Base-by-base conservation (phyloP, 2,113 vertebrate genomes). In the Ochotona princeps region DNA sequence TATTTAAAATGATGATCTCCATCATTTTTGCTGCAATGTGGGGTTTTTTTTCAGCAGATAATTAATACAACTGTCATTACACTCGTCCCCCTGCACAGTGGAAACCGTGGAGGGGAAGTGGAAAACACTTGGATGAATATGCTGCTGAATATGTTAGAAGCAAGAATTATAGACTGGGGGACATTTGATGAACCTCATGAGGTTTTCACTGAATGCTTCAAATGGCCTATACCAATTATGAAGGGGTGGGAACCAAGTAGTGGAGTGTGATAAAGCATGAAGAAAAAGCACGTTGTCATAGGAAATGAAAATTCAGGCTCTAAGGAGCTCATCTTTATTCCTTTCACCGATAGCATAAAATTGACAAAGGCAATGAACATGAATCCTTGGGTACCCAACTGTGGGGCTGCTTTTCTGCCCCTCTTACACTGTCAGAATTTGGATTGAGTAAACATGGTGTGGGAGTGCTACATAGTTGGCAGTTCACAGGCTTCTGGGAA, bases 1-100 rank as follows among this genome's bases (percentile, higher is more conserved):
- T 97, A 97, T 96, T 97, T 97, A 72, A 97, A 98, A 95, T 17
- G 35, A 95, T 92, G 95, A 94, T 96, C 97, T 97, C 61, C 96
- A 28, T 97, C 17, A 94, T 96, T 96, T 97, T 94, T 93, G 72
- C 92, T 90, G 83, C 93, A 69, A 81, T 96, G 44, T 95, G 66
- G 44, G 57, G 96, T 97, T 96, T 44, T 44, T 44, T 44, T 97
- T 94, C 97, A 85, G 96, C 21, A 6, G 95, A 83, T 96, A 96
- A 96, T 96, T 96, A 97, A 97, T 95, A 96, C 67, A 96, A 82
- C 95, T 97, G 94, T 97, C 94, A 92, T 92, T 95, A 95, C 44
- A 60, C 57, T 79, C 60, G 1, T 92, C 96, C 81, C 96, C 86
- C 79, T 86, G 96, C 96, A 96, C 94, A 95, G 94, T 79, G 63